A percentile compares a stretch with the other conserved stretches of the same genome.
Conservation (phyloP, 2,888 invertebrate genomes). For the Actias luna region DNA sequence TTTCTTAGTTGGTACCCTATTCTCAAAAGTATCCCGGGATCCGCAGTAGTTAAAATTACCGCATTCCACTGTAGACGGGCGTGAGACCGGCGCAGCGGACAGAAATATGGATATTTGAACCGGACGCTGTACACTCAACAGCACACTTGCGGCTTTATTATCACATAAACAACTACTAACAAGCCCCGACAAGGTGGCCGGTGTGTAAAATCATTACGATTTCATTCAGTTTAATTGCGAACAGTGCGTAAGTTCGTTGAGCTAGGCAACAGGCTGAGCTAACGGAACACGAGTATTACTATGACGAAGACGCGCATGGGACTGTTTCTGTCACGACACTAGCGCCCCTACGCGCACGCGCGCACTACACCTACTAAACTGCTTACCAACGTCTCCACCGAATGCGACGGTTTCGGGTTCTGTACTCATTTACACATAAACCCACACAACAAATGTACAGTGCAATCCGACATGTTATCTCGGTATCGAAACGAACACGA, state of each 20-base stretch:
- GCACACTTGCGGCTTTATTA: constrained; percentile 44
- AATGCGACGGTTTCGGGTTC: constrained; percentile 30
- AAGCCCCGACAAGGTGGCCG: constrained; percentile 48
- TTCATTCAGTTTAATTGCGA: constrained; percentile 58
- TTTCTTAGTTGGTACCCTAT: constrained; percentile 58
- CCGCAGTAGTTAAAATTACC: constrained; percentile 81
- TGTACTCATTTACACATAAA: constrained; percentile 46
- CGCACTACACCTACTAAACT: constrained; percentile 26
- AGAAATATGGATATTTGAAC: constrained; percentile 54
- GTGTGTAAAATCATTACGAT: constrained; percentile 57
- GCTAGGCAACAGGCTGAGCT: constrained; percentile 23
- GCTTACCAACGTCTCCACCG: constrained; percentile 23
- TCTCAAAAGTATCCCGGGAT: constrained; percentile 71
- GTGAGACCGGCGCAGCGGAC: constrained; percentile 76
- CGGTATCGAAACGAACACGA: constrained; percentile 38
- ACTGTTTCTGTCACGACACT: constrained; percentile 59
- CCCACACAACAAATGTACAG: constrained; percentile 42
- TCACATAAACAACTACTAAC: constrained; percentile 70
- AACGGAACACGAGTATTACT: constrained; percentile 46
- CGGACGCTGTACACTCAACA: constrained; percentile 52
- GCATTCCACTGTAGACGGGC: constrained; percentile 78
- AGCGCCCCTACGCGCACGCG: constrained; percentile 65
- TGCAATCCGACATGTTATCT: constrained; percentile 43
- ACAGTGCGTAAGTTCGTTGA: constrained; percentile 40
- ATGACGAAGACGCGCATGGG: constrained; percentile 62